Conservation (phyloP, 2,797 vertebrate genomes). For the Neosalanx taihuensis region DNA sequence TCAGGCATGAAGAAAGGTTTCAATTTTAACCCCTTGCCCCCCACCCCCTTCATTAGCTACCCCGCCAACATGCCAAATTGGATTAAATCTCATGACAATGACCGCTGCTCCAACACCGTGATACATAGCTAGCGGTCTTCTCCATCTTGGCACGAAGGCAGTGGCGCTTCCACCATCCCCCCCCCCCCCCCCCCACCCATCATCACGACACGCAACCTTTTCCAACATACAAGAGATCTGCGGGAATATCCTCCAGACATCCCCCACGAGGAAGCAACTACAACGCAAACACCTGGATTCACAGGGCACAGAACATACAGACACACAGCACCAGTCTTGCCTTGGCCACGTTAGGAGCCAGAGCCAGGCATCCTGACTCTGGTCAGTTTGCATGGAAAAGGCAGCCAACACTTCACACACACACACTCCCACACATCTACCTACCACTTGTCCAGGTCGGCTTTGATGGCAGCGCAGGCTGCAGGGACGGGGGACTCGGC, state of each 20-base stretch:
- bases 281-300: not conserved
- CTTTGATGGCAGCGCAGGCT: constrained; percentile 70
- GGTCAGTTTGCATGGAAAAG: not conserved
- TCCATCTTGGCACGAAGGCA: constrained; percentile 59
- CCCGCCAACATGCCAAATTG: constrained; percentile 22
- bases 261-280: not conserved
- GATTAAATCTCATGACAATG: constrained; percentile 26
- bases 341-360: not conserved
- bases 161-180: constrained; percentile 9
- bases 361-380: not conserved
- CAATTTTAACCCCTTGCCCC: not conserved
- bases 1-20: constrained; percentile 50
- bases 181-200: not conserved
- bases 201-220: not conserved
- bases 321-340: too few relatives aligned
- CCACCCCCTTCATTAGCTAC: not conserved
- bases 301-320: not conserved
- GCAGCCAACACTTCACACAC: not conserved
- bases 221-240: not conserved
- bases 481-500: constrained; percentile 68
- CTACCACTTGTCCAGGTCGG: constrained; percentile 80
- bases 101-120: not conserved
- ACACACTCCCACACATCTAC: constrained; percentile 35
- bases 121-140: constrained; percentile 26
- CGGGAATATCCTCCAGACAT: not conserved